Evolutionary conservation across 2,888 invertebrate genomes (phyloP).

Genomic region (Tetragonisca angustula): DNA sequence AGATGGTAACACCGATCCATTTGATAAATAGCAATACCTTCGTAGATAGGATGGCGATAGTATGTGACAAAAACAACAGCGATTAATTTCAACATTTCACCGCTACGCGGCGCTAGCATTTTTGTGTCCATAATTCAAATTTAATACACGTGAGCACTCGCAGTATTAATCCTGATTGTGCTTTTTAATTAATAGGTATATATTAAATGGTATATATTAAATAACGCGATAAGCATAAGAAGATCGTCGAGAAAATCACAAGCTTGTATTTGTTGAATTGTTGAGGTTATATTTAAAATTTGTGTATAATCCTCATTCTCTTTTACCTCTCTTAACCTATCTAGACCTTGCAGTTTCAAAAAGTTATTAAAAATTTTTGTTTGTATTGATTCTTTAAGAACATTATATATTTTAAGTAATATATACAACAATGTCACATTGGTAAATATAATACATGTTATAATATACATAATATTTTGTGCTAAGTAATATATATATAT

Average conservation of each 20-base stretch:
- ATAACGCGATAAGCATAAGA: conserved; percentile 15
- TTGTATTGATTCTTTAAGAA: neutral
- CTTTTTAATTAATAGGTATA: conserved; percentile 25
- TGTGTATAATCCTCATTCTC: neutral
- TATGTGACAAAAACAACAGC: too few relatives aligned
- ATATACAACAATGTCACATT: neutral
- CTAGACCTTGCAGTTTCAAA: neutral
- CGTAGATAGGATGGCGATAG: too few relatives aligned
- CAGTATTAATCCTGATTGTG: neutral
- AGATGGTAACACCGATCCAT: too few relatives aligned
- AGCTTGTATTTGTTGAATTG: conserved; percentile 13
- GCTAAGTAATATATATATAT: neutral
- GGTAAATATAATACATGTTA: too few relatives aligned
- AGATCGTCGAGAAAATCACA: conserved; percentile 20
- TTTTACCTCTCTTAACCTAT: conserved; percentile 13
- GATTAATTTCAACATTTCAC: too few relatives aligned
- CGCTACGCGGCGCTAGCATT: too few relatives aligned
- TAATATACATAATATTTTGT: neutral
- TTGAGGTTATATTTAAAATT: conserved; percentile 1
- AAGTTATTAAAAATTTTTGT: neutral
- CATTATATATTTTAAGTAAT: neutral
- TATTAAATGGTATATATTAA: too few relatives aligned
- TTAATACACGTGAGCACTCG: too few relatives aligned
- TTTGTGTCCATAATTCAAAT: too few relatives aligned
- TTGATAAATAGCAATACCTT: too few relatives aligned